These are phyloP conservation scores for Hoplodrina ambigua DNA, from an alignment of 2,888 invertebrate species.

Conservation along the genomic window DNA sequence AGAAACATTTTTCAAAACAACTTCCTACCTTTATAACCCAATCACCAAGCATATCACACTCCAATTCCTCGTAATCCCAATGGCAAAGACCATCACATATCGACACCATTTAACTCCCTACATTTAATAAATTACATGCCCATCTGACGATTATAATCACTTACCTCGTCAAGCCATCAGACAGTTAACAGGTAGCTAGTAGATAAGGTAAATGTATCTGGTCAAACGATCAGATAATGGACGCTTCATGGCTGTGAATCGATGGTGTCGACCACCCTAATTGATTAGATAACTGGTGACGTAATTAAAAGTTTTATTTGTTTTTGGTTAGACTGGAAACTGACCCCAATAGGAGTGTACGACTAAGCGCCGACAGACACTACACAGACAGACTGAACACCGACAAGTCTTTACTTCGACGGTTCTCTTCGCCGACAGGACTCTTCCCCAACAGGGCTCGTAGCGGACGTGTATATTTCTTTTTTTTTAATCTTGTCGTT, in stretches of 20 bases:
- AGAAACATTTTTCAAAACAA: too few species aligned
- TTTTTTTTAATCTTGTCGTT: too few species aligned
- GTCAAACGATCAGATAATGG: constrained; percentile 37
- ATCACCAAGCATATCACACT: background rate
- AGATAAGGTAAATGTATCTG: constrained; percentile 23
- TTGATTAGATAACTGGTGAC: constrained; percentile 10
- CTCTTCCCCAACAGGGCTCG: too few species aligned
- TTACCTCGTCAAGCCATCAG: constrained; percentile 36
- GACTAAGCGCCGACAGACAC: too few species aligned
- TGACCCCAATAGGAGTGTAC: too few species aligned
- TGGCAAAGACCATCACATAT: background rate
- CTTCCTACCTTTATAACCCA: too few species aligned
- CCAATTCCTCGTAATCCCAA: background rate
- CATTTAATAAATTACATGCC: constrained; percentile 6
- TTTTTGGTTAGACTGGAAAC: background rate
- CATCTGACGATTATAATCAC: constrained; percentile 19
- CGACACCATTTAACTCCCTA: background rate
- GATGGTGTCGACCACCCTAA: constrained; percentile 11
- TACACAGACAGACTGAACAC: too few species aligned
- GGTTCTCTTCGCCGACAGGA: too few species aligned
- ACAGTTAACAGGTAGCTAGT: constrained; percentile 4
- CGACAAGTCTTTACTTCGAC: too few species aligned
- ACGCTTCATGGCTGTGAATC: constrained; percentile 11
- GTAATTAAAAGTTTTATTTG: constrained; percentile 1
- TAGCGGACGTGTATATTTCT: too few species aligned